Percentiles rank a stretch among this genome's conserved stretches.
Evolutionary conservation across 2,113 vertebrate species (phyloP).

Genomic region (Oceanodroma tethys): DNA sequence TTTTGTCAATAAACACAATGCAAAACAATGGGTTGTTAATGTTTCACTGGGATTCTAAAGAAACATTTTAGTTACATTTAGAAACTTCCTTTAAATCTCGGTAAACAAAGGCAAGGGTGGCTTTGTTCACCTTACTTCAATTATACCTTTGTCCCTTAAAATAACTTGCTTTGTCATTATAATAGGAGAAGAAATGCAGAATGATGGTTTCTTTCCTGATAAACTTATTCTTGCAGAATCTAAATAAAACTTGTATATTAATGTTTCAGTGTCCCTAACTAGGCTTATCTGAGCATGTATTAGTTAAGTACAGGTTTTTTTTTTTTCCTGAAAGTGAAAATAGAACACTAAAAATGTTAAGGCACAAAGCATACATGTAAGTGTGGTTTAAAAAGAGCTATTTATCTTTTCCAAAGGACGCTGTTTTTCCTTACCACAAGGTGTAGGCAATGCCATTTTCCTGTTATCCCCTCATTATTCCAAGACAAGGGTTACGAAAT

Average conservation of each 20-base stretch:
- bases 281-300: background rate
- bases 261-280: background rate
- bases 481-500: background rate
- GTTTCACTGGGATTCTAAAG: conserved; percentile 49
- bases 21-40: conserved; percentile 56
- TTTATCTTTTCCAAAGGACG: background rate
- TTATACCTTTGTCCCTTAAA: conserved; percentile 38
- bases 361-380: background rate
- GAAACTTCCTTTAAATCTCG: conserved; percentile 58
- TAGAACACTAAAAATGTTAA: background rate
- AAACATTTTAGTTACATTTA: conserved; percentile 50
- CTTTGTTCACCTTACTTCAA: conserved; percentile 45
- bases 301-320: background rate
- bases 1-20: conserved; percentile 6
- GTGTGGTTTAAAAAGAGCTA: background rate
- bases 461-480: background rate
- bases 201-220: background rate
- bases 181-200: background rate
- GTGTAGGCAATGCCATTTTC: background rate
- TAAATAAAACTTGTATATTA: background rate
- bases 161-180: conserved; percentile 38
- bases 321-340: background rate
- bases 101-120: conserved; percentile 47
- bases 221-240: background rate
- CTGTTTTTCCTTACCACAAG: background rate